Conservation (phyloP, 2,797 vertebrate species). For the Darevskia mixta region DNA sequence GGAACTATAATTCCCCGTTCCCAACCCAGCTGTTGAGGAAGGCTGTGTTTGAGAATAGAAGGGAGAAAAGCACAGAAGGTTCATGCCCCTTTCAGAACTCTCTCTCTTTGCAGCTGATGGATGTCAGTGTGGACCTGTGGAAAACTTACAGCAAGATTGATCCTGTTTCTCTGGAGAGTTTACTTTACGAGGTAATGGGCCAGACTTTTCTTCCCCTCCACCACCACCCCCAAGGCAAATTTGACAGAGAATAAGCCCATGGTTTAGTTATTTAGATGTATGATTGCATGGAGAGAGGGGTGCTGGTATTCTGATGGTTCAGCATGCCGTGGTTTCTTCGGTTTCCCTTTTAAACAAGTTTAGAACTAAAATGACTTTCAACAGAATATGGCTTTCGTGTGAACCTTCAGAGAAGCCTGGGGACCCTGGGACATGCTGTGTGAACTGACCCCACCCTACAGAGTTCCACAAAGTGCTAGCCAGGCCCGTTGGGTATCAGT, state of each 20-base stretch:
- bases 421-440: too few species aligned
- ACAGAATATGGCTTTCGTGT: not conserved
- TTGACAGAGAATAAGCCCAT: not conserved
- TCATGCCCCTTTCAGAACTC: not conserved
- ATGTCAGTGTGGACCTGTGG: slow-evolving; percentile 93
- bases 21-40: not conserved
- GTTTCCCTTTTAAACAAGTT: not conserved
- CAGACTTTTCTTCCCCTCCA: not conserved
- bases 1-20: too few species aligned
- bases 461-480: not conserved
- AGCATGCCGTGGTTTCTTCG: not conserved
- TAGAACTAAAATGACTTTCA: not conserved
- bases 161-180: slow-evolving; percentile 88
- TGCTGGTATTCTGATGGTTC: not conserved
- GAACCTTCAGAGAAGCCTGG: not conserved
- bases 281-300: too few species aligned
- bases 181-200: slow-evolving; percentile 88
- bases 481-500: not conserved
- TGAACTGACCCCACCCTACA: not conserved
- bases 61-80: accelerated
- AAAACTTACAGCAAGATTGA: slow-evolving; percentile 92
- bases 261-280: too few species aligned
- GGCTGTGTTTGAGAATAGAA: not conserved
- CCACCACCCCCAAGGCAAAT: not conserved
- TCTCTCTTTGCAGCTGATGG: slow-evolving; percentile 86